Conservation (phyloP, 1,140 invertebrate species). For the Euwallacea fornicatus region DNA sequence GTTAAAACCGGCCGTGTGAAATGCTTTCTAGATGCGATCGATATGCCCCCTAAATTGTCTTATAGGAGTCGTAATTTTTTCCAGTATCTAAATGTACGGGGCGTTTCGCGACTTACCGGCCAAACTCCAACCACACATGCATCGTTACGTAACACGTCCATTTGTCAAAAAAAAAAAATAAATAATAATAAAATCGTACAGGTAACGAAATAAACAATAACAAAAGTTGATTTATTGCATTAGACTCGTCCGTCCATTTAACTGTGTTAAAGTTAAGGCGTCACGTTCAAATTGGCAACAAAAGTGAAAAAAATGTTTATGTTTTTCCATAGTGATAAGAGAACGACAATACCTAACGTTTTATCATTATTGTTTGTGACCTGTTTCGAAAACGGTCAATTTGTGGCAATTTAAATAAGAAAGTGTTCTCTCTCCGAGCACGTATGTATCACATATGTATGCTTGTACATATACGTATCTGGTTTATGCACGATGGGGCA, state of each 20-base stretch:
- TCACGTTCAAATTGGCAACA: background rate
- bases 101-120: background rate
- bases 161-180: background rate
- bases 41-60: too few relatives aligned
- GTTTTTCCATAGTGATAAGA: background rate
- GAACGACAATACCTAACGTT: background rate
- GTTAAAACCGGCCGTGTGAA: too few relatives aligned
- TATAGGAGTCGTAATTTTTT: too few relatives aligned
- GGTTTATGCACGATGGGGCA: too few relatives aligned
- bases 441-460: too few relatives aligned
- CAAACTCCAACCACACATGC: slow-evolving; percentile 6
- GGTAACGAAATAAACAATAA: background rate
- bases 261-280: background rate
- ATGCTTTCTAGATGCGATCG: too few relatives aligned
- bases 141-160: slow-evolving; percentile 3
- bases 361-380: slow-evolving; percentile 3
- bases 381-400: slow-evolving; percentile 16
- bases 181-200: too few relatives aligned
- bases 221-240: background rate
- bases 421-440: slow-evolving; percentile 2
- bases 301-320: background rate
- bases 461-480: too few relatives aligned
- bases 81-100: too few relatives aligned
- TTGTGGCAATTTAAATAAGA: slow-evolving; percentile 6
- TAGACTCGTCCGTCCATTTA: background rate